Evolutionary conservation across 2,113 vertebrate species (phyloP).

Genomic region (Oryzias curvinotus): DNA sequence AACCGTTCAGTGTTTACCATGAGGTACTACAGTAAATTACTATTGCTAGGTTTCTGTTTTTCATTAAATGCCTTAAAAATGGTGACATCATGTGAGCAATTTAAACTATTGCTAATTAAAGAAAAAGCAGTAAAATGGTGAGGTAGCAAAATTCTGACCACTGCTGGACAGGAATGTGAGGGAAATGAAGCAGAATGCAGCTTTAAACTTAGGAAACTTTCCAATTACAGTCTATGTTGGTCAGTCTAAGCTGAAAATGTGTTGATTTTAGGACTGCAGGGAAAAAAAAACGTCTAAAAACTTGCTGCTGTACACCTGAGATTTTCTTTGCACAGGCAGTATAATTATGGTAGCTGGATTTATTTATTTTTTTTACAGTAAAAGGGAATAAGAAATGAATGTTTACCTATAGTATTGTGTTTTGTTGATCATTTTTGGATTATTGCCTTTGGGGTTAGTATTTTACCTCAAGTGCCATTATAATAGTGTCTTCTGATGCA

Average conservation of each 20-base stretch:
- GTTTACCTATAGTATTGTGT: constrained; percentile 8
- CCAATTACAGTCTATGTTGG: constrained; percentile 4
- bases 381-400: constrained; percentile 8
- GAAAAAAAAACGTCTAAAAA: not conserved
- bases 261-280: not conserved
- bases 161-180: not conserved
- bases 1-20: too few relatives aligned
- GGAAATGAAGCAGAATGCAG: constrained; percentile 3
- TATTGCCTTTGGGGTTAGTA: not conserved
- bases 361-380: constrained; percentile 9
- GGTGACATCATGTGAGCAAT: constrained; percentile 2
- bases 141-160: not conserved
- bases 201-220: constrained; percentile 36
- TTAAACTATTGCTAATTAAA: not conserved
- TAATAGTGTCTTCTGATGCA: not conserved
- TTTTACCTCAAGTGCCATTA: constrained; percentile 4
- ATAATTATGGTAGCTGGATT: not conserved
- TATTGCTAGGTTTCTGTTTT: constrained; percentile 8
- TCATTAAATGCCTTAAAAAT: not conserved
- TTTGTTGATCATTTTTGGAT: constrained; percentile 1
- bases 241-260: constrained; percentile 18
- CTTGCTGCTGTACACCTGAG: not conserved
- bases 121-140: not conserved
- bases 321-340: not conserved
- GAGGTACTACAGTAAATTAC: too few relatives aligned